These are phyloP conservation scores for Poeciliopsis turrubarensis DNA, from an alignment of 2,113 vertebrate species.

Conservation along the genomic window DNA sequence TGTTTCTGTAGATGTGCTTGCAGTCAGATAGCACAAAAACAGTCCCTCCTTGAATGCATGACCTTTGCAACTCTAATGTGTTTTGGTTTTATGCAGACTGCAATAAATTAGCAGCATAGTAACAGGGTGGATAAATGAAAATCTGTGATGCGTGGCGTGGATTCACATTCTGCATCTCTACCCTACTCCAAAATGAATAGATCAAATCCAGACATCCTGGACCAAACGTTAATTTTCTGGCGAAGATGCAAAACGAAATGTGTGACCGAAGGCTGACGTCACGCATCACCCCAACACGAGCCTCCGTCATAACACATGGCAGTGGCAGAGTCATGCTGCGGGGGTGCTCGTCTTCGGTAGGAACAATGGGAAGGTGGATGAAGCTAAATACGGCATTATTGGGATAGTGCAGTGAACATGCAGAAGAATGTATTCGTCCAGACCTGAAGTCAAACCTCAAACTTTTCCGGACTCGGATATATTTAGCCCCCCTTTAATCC, in stretches of 20 bases:
- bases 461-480: background rate
- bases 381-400: background rate
- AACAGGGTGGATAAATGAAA: background rate
- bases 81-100: background rate
- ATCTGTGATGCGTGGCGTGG: background rate
- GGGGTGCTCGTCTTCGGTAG: background rate
- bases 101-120: background rate
- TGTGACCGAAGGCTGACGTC: background rate
- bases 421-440: no score
- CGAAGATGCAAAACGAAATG: background rate
- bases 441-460: no score
- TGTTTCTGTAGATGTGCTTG: no score
- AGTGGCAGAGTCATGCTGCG: no score
- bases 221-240: background rate
- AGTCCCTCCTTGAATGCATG: background rate
- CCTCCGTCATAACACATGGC: background rate
- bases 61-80: background rate
- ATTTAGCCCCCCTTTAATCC: background rate
- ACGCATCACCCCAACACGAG: no score
- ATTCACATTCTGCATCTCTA: no score
- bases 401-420: no score
- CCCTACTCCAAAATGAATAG: background rate
- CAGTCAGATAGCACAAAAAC: background rate
- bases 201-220: background rate
- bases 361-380: background rate